Evolutionary conservation across 2,797 vertebrate genomes (phyloP).

Genomic region (Argentina silus): DNA sequence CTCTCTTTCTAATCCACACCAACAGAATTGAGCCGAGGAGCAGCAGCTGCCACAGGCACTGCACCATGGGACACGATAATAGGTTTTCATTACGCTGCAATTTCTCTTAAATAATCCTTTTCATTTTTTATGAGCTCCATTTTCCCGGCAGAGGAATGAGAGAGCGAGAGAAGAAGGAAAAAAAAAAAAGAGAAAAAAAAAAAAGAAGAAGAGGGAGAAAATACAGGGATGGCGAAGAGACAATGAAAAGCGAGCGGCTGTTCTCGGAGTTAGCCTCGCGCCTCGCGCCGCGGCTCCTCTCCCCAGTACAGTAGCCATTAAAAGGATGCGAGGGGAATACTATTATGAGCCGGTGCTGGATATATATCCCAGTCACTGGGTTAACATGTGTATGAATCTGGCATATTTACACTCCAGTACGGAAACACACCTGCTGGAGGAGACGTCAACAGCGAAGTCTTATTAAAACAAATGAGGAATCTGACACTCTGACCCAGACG

Average conservation of each 20-base stretch:
- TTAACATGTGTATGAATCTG: no score
- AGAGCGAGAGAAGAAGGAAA: background rate
- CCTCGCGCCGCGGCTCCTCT: no score
- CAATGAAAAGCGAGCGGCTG: background rate
- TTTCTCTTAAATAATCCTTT: slow-evolving; percentile 81
- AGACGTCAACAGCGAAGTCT: no score
- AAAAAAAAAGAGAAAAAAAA: slow-evolving; percentile 20
- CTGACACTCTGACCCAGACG: no score
- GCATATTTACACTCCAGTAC: no score
- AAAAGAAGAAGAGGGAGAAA: slow-evolving; percentile 26
- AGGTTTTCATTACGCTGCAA: slow-evolving; percentile 75
- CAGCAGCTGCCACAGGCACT: slow-evolving; percentile 55
- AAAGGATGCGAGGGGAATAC: no score
- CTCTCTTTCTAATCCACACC: slow-evolving; percentile 59
- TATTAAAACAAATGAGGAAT: no score
- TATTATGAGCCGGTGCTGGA: no score
- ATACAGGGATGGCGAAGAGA: background rate
- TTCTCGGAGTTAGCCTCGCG: background rate
- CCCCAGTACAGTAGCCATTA: no score
- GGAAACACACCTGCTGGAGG: no score
- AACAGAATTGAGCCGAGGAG: slow-evolving; percentile 51
- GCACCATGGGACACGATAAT: slow-evolving; percentile 71
- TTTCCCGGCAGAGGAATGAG: slow-evolving; percentile 47
- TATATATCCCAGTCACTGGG: no score
- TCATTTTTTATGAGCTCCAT: slow-evolving; percentile 80